phyloP scores from a whole-genome alignment of 2,888 invertebrate genomes.

The Incurvaria masculella region DNA sequence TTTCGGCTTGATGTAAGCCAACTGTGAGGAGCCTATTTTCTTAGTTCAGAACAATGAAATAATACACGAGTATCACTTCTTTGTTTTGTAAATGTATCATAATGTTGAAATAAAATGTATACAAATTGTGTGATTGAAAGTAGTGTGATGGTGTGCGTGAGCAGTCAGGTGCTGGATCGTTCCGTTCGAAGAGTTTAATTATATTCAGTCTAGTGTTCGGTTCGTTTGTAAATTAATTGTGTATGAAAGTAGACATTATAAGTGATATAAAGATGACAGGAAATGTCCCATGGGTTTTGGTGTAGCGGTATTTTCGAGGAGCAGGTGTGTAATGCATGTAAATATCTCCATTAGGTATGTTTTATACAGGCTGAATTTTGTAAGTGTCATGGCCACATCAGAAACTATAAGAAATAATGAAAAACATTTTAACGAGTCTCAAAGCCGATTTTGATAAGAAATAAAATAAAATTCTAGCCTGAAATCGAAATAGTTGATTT shows the following conservation, averaged over 20 bases:
- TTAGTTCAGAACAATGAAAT: neutral
- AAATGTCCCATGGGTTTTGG: too few relatives aligned
- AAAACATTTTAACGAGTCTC: too few relatives aligned
- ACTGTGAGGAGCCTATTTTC: neutral
- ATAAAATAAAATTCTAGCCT: too few relatives aligned
- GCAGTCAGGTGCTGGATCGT: neutral
- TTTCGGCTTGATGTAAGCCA: neutral
- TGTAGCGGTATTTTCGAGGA: too few relatives aligned
- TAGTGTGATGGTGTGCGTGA: neutral
- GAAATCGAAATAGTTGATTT: too few relatives aligned
- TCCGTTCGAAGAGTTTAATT: neutral
- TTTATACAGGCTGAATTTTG: too few relatives aligned
- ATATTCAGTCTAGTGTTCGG: neutral
- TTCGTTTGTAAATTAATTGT: neutral
- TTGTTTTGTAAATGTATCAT: neutral
- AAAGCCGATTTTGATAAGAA: too few relatives aligned
- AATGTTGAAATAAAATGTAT: neutral
- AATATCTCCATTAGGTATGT: too few relatives aligned
- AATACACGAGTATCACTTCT: neutral
- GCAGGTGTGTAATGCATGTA: too few relatives aligned
- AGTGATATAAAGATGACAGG: too few relatives aligned
- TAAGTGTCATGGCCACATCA: too few relatives aligned
- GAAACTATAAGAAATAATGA: too few relatives aligned
- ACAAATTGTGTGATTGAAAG: neutral
- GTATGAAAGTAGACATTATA: neutral